Base-by-base conservation (phyloP, 2,797 vertebrate genomes). In the Podarcis siculus region DNA sequence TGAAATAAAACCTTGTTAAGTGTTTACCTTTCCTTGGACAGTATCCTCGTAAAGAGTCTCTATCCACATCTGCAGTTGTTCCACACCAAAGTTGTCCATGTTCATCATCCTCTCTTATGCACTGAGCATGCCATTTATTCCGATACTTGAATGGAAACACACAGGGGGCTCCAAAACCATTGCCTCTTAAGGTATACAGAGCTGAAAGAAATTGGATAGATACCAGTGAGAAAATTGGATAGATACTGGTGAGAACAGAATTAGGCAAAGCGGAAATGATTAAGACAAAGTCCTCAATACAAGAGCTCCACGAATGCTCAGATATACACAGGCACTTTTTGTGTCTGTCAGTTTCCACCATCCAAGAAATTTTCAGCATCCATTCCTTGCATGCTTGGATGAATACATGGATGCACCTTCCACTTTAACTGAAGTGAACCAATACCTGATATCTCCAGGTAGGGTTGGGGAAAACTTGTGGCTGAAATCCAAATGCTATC, bases 61-160 rank as follows among this genome's bases (percentile, higher is more conserved):
- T 89, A 64, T 97, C 89, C 25, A 98, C 99, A 90, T 99, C 97
- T 9, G 93, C 88, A 25, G 97, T 97, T 32, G 98, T 98, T 61
- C 97, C 97, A 89, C 99, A 99, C 99, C 99, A 99, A 30, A 97
- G 96, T 9, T 93, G 92, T 10, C 96, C 96, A 0, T 98, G 95
- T 0, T 93, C 9, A 30, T 97, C 87, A 0, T 97, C 97, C 0
- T 91, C 95, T 39, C 75, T 84, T 1, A 97, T 98, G 93, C 99
- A 99, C 9, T 98, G 97, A 0, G 97, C 95, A 0, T 97, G 97
- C 98, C 98, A 99, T 82, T 98, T 98, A 2, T 95, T 91, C 0
- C 0, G 0, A 89, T 95, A 97, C 95, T 97, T 98, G 87, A 99
- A 99, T 4, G 99, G 99, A 91, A 99, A 98, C 71, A 97, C 95